These are phyloP conservation scores for Leptocoma aspasia DNA, from an alignment of 2,113 vertebrate genomes.

Conservation along the genomic window DNA sequence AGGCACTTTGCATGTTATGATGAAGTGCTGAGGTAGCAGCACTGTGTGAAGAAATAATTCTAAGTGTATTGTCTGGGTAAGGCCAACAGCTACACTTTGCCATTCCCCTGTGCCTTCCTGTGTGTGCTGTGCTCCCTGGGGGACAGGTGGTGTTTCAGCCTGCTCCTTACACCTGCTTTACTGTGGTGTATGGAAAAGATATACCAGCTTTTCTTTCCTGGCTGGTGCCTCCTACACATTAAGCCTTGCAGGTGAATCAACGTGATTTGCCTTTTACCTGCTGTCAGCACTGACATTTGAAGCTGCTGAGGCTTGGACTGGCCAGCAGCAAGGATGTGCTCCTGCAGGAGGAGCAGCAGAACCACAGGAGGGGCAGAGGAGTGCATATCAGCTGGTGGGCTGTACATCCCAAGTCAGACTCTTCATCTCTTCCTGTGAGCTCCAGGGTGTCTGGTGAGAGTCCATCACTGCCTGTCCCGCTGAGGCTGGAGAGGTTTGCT, in stretches of 20 bases:
- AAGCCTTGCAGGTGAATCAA: not conserved
- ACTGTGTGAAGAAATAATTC: not conserved
- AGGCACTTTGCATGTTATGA: not conserved
- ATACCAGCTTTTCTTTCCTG: not conserved
- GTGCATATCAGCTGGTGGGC: rapidly evolving
- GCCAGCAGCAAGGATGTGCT: not conserved
- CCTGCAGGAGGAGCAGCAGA: not conserved
- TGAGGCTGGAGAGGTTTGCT: not conserved
- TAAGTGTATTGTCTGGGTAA: not conserved
- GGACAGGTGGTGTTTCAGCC: not conserved
- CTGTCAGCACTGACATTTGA: not conserved
- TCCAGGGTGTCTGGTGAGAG: rapidly evolving
- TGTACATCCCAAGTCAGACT: not conserved
- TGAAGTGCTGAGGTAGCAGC: not conserved
- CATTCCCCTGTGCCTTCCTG: not conserved
- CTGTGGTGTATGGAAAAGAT: not conserved
- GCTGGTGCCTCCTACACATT: not conserved
- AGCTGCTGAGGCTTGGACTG: not conserved
- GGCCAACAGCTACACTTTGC: rapidly evolving
- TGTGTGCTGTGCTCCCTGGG: not conserved
- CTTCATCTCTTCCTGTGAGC: not conserved
- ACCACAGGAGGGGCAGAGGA: not conserved
- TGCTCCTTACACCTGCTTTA: not conserved
- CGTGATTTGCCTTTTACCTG: not conserved
- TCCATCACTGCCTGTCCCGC: not conserved